These are phyloP conservation scores for Epizoanthus illoricatus DNA, from an alignment of 92 coral and sea anemone species.

Conservation along the genomic window DNA sequence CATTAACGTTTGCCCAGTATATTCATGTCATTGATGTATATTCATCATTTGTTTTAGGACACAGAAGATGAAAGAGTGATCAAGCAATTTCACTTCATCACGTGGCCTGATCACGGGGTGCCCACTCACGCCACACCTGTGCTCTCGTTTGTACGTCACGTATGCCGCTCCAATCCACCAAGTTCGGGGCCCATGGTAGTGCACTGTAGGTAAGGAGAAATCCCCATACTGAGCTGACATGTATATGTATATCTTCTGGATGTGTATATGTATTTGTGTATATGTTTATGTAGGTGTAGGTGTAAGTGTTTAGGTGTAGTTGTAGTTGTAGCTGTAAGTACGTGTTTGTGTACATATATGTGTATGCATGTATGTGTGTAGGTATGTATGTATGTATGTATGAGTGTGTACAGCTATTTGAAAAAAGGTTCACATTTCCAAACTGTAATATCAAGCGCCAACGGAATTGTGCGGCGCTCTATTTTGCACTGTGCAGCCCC, in stretches of 20 bases:
- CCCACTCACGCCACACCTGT: slow-evolving; percentile 93
- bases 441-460: too few relatives aligned
- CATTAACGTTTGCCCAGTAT: too few relatives aligned
- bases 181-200: slow-evolving; percentile 82
- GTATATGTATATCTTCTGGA: background rate
- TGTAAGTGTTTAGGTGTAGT: too few relatives aligned
- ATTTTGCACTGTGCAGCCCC: too few relatives aligned
- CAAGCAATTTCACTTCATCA: slow-evolving; percentile 88
- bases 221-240: background rate
- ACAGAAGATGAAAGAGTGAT: slow-evolving; percentile 75
- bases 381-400: too few relatives aligned
- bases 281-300: background rate
- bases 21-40: background rate
- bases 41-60: slow-evolving; percentile 37
- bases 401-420: background rate
- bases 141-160: slow-evolving; percentile 86
- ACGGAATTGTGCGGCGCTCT: too few relatives aligned
- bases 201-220: slow-evolving; percentile 77
- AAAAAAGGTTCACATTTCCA: too few relatives aligned
- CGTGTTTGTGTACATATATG: too few relatives aligned
- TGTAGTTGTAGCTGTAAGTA: too few relatives aligned
- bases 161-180: slow-evolving; percentile 62
- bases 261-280: too few relatives aligned
- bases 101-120: slow-evolving; percentile 99
- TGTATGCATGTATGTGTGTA: too few relatives aligned